A percentile compares a stretch with the other conserved stretches of the same genome.
Conservation (phyloP, 2,797 vertebrate genomes). For the Sebastolobus alascanus region DNA sequence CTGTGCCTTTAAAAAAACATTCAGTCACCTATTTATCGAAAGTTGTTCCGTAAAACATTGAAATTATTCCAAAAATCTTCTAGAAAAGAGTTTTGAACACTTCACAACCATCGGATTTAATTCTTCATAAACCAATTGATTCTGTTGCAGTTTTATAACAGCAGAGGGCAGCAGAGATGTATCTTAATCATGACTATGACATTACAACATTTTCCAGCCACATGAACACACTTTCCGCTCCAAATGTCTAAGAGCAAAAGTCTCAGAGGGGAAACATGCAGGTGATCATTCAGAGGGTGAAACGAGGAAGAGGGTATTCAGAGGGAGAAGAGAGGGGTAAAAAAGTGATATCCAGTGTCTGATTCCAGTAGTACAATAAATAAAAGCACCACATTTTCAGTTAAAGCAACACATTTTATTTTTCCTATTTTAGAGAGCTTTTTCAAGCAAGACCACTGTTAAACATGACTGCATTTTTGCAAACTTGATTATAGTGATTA, state of each 20-base stretch:
- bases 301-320: slow-evolving; percentile 38
- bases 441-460: neutral
- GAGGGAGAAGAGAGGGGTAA: neutral
- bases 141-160: slow-evolving; percentile 41
- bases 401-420: neutral
- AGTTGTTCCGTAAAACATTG: neutral
- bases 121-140: neutral
- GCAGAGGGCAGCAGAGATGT: slow-evolving; percentile 74
- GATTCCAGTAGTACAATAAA: slow-evolving; percentile 21
- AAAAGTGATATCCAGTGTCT: slow-evolving; percentile 52
- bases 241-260: slow-evolving; percentile 33
- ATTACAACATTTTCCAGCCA: slow-evolving; percentile 33
- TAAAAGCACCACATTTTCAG: slow-evolving; percentile 1
- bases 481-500: neutral
- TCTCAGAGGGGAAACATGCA: slow-evolving; percentile 65
- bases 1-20: neutral
- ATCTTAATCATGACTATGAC: slow-evolving; percentile 15
- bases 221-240: slow-evolving; percentile 40
- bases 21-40: neutral
- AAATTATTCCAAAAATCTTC: neutral
- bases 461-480: neutral
- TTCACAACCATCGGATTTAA: neutral
- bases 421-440: neutral
- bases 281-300: slow-evolving; percentile 60
- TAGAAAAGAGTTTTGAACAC: neutral